These are phyloP conservation scores for Eudasyphora cyanicolor DNA, from an alignment of 2,888 invertebrate genomes.

Conservation along the genomic window DNA sequence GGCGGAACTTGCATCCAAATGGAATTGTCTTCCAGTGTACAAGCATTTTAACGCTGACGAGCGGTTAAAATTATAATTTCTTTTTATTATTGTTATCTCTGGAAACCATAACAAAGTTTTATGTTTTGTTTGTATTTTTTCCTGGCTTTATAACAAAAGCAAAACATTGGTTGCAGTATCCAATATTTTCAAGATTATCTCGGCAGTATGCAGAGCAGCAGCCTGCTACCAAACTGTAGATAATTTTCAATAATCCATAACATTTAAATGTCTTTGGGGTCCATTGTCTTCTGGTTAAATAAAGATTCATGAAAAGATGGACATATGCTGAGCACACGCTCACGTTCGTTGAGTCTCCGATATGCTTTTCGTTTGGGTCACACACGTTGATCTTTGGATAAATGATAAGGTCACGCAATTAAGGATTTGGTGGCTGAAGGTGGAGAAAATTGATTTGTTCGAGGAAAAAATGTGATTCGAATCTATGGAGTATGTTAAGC, in stretches of 20 bases:
- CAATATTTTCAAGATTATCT: background rate
- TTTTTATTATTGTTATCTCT: conserved; percentile 42
- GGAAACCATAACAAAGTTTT: conserved; percentile 31
- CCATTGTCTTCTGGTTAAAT: background rate
- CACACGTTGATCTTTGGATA: background rate
- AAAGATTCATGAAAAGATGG: conserved; percentile 2
- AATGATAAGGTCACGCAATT: background rate
- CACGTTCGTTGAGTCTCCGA: background rate
- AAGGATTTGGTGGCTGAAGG: background rate
- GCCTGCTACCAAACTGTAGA: background rate
- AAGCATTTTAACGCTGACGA: conserved; percentile 8
- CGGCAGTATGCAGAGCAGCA: background rate
- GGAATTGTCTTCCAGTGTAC: background rate
- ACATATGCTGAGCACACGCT: conserved; percentile 49
- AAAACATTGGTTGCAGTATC: background rate
- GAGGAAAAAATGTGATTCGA: background rate
- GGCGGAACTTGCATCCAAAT: conserved; percentile 42
- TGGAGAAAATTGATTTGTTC: conserved; percentile 13
- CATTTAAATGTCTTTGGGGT: conserved; percentile 39
- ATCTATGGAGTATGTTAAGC: background rate
- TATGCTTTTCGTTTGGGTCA: background rate
- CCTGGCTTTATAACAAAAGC: background rate
- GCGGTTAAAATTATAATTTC: conserved; percentile 38
- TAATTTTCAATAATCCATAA: conserved; percentile 49
- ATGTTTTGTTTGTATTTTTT: conserved; percentile 46